Base-by-base conservation (phyloP, 2,797 vertebrate species). In the Chromis chromis region DNA sequence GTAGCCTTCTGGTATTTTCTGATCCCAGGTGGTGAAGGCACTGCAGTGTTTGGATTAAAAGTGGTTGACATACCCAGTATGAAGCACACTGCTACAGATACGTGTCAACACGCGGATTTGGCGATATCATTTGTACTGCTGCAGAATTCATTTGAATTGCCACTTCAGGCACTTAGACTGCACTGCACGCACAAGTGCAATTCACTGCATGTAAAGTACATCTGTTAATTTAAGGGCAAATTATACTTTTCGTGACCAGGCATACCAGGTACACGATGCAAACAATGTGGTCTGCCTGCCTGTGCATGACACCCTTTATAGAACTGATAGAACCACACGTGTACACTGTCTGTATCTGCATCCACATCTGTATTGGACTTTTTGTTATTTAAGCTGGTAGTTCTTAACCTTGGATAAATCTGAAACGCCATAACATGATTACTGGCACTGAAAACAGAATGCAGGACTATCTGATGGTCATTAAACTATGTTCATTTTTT, bases 131-230 rank as follows among this genome's bases (percentile, higher is more conserved):
- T 62, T 62, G 53, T 36, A 33, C n/a, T 7, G 2, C 21, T 49
- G 40, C 4, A 11, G 44, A 46, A 60, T 42, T 0, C 2, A 63
- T 63, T 4, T 59, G 24, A 53, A 59, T 10, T 25, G 17, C 64
- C 24, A 63, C 42, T 25, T 57, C 39, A 40, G 17, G 16, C 24
- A 21, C 44, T 72, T 48, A 24, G 33, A 67, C 46, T 58, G 52
- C 31, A 44, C 4, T 7, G 21, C 42, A 52, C 2, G 13, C 57
- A 65, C 62, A 1, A 56, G 25, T 27, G 16, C 28, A 46, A 46
- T 19, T 46, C 19, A 46, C 22, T 33, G 52, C 50, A 39, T 25
- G 10, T 42, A 25, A 58, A 16, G 9, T 13, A n/a, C 6, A 59
- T 10, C n/a, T 33, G 28, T 22, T 27, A 66, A 53, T 7, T 60